A percentile compares a stretch with the other conserved stretches of the same genome.
Evolutionary conservation across 2,797 vertebrate genomes (phyloP).

Genomic region (Phalanger gymnotis): DNA sequence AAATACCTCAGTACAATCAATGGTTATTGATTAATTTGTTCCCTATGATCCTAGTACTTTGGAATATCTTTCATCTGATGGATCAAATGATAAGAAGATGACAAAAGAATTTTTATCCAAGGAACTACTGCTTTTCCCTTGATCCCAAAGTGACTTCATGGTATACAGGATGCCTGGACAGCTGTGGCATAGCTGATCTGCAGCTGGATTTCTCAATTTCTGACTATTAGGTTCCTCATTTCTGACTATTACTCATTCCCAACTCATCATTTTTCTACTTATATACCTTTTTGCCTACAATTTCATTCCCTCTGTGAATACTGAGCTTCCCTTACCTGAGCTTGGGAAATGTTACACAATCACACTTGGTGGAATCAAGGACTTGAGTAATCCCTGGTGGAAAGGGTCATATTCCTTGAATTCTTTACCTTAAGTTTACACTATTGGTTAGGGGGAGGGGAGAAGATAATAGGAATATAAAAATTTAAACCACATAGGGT

Average conservation of each 20-base stretch:
- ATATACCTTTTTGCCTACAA: neutral
- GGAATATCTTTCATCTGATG: neutral
- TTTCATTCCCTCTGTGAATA: neutral
- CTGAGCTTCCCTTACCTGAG: neutral
- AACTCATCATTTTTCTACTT: neutral
- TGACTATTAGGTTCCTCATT: neutral
- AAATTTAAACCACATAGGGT: neutral
- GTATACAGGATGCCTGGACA: neutral
- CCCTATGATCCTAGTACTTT: neutral
- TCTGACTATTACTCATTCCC: neutral
- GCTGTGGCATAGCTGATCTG: neutral
- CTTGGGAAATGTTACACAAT: neutral
- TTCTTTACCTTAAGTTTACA: neutral
- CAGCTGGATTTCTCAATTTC: neutral
- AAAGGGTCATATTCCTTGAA: neutral
- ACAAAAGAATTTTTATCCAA: neutral
- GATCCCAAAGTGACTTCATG: neutral
- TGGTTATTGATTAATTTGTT: neutral
- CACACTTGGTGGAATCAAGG: neutral
- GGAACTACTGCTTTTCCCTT: neutral
- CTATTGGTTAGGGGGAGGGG: neutral
- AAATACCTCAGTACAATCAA: neutral
- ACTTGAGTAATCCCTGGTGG: neutral
- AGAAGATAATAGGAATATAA: neutral
- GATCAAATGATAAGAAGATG: neutral